Base-by-base conservation (phyloP, 1,140 invertebrate species). In the Acromyrmex charruanus region DNA sequence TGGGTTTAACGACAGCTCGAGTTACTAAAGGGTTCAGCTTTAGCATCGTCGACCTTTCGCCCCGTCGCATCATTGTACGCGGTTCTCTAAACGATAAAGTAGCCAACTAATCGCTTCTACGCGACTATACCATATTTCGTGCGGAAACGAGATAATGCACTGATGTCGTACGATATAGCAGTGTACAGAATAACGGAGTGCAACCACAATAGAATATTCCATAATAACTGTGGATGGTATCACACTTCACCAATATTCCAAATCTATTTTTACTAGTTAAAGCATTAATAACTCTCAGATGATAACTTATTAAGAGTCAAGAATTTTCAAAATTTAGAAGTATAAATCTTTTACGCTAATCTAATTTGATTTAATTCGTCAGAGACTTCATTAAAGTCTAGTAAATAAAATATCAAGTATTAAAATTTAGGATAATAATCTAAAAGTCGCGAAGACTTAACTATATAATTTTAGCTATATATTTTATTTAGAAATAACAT, bases 1-100 rank as follows among this genome's bases (percentile, higher is more conserved):
- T 91, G 89, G 89, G 75, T 91, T 63, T 86, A 90, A 91, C 82
- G 89, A 90, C 89, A 63, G 82, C 71, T 91, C 86, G 31, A 74
- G 89, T 91, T 86, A 86, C 82, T 53, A 61, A 82, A 82, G 77
- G 89, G 77, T 81, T 90, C 81, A 39, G 61, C 69, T 90, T 85
- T 89, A 75, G 77, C 66, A 25, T 71, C 80, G 75, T 44, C 81
- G 77, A 86, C 86, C 89, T 91, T 90, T 88, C 86, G 61, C 35
- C 79, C 85, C 58, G 53, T 85, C 61, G 87, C 44, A 16, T 66
- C 66, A 79, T 59, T 12, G 66, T 65, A 68, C 53, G 79, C 79
- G 51, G 53, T 16, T 44, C 61, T 77, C 59, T 88, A 81, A 88
- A 90, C 89, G 86, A 90, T 90, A 90, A 90, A 90, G 81, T 90